These are phyloP conservation scores for Ommatoiulus sabulosus DNA, from an alignment of 2,888 invertebrate species.

Conservation along the genomic window DNA sequence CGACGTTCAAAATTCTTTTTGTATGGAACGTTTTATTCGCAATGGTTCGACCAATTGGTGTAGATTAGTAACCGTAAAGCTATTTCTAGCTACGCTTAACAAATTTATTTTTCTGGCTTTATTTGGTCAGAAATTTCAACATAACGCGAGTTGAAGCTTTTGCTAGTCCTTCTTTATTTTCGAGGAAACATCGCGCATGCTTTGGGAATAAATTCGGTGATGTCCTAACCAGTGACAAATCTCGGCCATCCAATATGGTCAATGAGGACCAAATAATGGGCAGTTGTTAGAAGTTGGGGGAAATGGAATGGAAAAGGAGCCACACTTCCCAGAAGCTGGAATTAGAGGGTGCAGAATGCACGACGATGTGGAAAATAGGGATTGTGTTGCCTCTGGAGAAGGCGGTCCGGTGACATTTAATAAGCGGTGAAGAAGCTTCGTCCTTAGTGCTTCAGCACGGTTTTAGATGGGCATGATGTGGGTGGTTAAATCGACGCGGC, in stretches of 20 bases:
- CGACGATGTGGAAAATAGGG: not conserved
- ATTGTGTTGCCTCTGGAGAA: not conserved
- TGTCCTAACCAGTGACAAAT: not conserved
- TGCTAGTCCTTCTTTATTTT: no score
- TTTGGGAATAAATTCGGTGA: no score
- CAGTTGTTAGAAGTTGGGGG: not conserved
- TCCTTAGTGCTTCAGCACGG: not conserved
- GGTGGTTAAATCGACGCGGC: not conserved
- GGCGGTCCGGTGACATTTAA: constrained; percentile 17
- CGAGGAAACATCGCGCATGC: no score
- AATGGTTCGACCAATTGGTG: no score
- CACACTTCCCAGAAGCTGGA: not conserved
- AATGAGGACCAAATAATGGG: not conserved
- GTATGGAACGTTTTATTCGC: no score
- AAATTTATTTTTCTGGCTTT: no score
- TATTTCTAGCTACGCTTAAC: no score
- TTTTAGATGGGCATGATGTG: not conserved
- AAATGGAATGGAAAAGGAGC: not conserved
- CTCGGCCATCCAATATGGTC: not conserved
- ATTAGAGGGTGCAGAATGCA: not conserved
- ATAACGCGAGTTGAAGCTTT: no score
- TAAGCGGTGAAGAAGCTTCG: constrained; percentile 1
- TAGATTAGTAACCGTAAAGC: no score
- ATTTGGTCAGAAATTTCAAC: no score
- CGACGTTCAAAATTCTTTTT: no score